Percentiles rank a stretch among this genome's conserved stretches.
Conservation (phyloP, 35 echinoderm and acorn worm genomes). For the Chiridota heheva region DNA sequence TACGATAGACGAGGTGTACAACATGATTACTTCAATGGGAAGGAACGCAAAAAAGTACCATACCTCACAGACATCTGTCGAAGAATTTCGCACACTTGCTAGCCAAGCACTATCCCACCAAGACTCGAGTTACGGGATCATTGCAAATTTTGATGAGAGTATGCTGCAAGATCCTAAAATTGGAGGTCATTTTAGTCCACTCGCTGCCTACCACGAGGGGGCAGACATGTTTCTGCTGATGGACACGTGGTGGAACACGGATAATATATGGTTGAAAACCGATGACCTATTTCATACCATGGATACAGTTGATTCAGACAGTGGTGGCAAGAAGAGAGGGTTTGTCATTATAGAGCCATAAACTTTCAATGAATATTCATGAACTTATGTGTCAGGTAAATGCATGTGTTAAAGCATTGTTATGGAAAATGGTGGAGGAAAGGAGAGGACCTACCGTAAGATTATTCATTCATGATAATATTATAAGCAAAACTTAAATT, state of each 20-base stretch:
- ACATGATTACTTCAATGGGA: conserved; percentile 31
- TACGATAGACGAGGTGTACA: conserved; percentile 46
- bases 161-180: conserved; percentile 43
- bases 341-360: conserved; percentile 47
- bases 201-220: conserved; percentile 57
- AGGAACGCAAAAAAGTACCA: conserved; percentile 13
- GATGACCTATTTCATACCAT: conserved; percentile 65
- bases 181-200: conserved; percentile 72
- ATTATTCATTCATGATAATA: neutral
- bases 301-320: conserved; percentile 64
- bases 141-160: conserved; percentile 64
- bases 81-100: conserved; percentile 57
- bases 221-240: conserved; percentile 64
- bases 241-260: conserved; percentile 66
- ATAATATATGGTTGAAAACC: conserved; percentile 58
- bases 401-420: neutral
- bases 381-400: neutral
- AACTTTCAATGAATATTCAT: neutral
- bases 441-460: neutral
- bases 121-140: conserved; percentile 50
- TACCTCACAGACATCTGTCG: conserved; percentile 35
- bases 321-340: conserved; percentile 60
- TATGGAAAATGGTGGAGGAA: neutral
- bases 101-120: conserved; percentile 19
- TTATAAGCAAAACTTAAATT: neutral